Evolutionary conservation across 2,888 invertebrate species (phyloP).

Genomic region (Meteorus colon): DNA sequence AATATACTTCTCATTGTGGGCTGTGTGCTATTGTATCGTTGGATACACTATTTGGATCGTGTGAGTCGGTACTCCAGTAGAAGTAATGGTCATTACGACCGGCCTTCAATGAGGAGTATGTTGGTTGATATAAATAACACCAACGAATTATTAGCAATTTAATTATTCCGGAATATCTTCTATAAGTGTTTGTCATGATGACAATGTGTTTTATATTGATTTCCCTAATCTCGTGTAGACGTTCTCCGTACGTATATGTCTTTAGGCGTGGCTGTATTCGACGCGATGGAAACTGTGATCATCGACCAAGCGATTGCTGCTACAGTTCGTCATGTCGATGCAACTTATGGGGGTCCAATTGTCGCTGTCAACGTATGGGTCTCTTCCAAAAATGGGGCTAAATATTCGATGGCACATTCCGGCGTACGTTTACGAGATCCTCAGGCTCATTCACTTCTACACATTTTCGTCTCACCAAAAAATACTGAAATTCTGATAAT

Average conservation of each 20-base stretch:
- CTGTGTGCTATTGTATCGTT: no score
- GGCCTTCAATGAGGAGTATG: no score
- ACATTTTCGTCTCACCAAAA: neutral
- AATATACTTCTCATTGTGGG: no score
- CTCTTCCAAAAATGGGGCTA: slow-evolving; percentile 92
- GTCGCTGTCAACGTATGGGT: slow-evolving; percentile 90
- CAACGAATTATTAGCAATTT: neutral
- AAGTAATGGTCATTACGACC: no score
- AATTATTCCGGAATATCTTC: neutral
- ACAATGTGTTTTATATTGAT: slow-evolving; percentile 61
- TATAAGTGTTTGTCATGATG: slow-evolving; percentile 50
- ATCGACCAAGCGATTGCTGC: slow-evolving; percentile 89
- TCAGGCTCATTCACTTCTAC: slow-evolving; percentile 22
- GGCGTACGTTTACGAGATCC: slow-evolving; percentile 12
- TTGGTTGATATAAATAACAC: no score
- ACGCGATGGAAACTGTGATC: slow-evolving; percentile 89
- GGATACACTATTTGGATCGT: no score
- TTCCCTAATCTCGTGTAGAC: slow-evolving; percentile 77
- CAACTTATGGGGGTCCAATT: slow-evolving; percentile 92
- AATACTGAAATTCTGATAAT: neutral
- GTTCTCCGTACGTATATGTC: slow-evolving; percentile 88
- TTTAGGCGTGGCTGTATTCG: slow-evolving; percentile 88
- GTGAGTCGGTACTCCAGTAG: no score
- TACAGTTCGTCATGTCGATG: slow-evolving; percentile 89
- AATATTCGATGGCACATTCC: slow-evolving; percentile 64